Conservation (phyloP, 2,888 invertebrate species). For the Andrena camellia region DNA sequence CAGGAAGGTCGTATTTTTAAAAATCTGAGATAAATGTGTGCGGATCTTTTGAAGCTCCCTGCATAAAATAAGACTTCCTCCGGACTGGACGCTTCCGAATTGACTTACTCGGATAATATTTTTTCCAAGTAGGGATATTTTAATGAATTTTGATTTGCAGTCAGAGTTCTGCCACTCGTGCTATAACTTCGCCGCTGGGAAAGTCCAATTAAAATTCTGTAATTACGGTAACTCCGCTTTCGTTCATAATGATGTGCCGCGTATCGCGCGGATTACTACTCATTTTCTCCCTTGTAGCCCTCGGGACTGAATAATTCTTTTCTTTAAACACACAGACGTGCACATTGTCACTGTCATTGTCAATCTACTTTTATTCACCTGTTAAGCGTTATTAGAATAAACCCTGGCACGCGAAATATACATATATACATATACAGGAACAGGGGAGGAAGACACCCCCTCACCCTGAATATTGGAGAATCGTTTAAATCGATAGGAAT, state of each 20-base stretch:
- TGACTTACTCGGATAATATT: too few species aligned
- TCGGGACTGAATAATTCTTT: neutral
- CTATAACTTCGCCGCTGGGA: constrained; percentile 22
- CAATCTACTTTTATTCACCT: too few species aligned
- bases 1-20: too few species aligned
- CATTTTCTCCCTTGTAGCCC: constrained; percentile 5
- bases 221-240: constrained; percentile 40
- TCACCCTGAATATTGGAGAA: neutral
- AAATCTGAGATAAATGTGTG: too few species aligned
- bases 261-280: constrained; percentile 10
- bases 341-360: too few species aligned
- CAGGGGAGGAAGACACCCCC: neutral
- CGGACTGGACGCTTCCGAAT: too few species aligned
- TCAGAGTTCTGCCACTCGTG: neutral
- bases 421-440: constrained; percentile 1
- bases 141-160: constrained; percentile 40
- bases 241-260: constrained; percentile 42
- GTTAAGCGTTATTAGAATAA: neutral
- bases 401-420: neutral
- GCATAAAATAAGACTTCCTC: too few species aligned
- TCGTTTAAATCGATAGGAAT: constrained; percentile 28
- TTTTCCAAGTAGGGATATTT: constrained; percentile 36
- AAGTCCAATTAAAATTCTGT: constrained; percentile 53
- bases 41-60: too few species aligned
- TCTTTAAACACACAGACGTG: neutral